These are phyloP conservation scores for Serinus canaria DNA, from an alignment of 2,113 vertebrate genomes.

Conservation along the genomic window DNA sequence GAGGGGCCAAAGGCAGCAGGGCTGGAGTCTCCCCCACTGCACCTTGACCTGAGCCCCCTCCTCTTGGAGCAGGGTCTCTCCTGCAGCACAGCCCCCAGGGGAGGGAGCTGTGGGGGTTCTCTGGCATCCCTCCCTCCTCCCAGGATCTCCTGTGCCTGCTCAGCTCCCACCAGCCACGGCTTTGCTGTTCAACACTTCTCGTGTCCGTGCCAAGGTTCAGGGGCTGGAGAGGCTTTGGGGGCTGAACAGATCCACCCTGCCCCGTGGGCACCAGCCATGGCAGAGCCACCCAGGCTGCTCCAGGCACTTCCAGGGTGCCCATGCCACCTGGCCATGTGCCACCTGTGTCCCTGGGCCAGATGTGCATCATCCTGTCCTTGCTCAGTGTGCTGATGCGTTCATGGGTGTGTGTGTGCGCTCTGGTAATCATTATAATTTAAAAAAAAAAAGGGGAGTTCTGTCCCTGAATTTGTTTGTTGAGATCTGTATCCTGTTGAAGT, in stretches of 20 bases:
- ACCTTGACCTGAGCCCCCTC: neutral
- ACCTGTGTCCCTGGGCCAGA: neutral
- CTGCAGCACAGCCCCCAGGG: neutral
- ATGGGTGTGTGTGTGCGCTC: accelerated
- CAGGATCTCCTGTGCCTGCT: neutral
- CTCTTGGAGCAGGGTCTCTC: accelerated
- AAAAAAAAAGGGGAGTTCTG: neutral
- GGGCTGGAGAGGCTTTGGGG: neutral
- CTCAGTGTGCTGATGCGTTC: accelerated
- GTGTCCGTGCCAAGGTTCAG: neutral
- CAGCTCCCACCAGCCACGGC: neutral
- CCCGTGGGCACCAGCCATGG: neutral
- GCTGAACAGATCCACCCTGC: neutral
- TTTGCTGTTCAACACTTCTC: neutral
- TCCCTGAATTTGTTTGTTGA: neutral
- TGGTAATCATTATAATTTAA: neutral
- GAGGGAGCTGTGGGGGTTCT: neutral
- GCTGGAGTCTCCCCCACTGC: neutral
- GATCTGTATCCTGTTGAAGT: neutral
- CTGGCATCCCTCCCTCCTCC: neutral
- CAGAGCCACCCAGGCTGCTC: neutral
- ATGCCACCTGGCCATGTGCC: accelerated
- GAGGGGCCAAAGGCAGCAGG: neutral
- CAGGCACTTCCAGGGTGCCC: too few species aligned
- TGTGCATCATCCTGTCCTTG: neutral